Evolutionary conservation across 2,888 invertebrate genomes (phyloP).

Genomic region (Blomia tropicalis): DNA sequence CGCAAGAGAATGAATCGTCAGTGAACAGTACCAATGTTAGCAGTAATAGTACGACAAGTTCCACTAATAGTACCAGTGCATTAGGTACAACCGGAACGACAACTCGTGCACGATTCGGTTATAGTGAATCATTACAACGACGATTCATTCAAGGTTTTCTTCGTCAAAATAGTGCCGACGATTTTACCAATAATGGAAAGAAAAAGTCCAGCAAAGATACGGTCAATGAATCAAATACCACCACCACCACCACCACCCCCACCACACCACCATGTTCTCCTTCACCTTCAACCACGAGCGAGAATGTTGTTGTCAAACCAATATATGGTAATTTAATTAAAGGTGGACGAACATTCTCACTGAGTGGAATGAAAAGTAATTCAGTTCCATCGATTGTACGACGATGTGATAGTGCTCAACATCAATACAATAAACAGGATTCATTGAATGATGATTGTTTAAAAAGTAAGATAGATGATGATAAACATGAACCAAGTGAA

Average conservation of each 20-base stretch:
- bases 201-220: neutral
- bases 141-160: neutral
- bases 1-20: neutral
- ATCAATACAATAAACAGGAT: too few species aligned
- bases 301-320: too few species aligned
- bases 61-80: neutral
- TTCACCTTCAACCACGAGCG: too few species aligned
- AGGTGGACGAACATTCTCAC: neutral
- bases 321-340: neutral
- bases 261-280: too few species aligned
- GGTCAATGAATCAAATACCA: neutral
- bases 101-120: neutral
- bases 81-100: neutral
- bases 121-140: slow-evolving; percentile 2
- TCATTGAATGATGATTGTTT: too few species aligned
- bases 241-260: neutral
- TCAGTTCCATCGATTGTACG: neutral
- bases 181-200: neutral
- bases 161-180: neutral
- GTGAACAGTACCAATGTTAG: neutral
- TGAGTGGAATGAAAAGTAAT: neutral
- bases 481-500: too few species aligned
- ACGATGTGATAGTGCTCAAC: neutral
- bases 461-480: too few species aligned
- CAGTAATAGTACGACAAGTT: neutral